Evolutionary conservation across 2,113 vertebrate genomes (phyloP).

Genomic region (Lagopus muta): DNA sequence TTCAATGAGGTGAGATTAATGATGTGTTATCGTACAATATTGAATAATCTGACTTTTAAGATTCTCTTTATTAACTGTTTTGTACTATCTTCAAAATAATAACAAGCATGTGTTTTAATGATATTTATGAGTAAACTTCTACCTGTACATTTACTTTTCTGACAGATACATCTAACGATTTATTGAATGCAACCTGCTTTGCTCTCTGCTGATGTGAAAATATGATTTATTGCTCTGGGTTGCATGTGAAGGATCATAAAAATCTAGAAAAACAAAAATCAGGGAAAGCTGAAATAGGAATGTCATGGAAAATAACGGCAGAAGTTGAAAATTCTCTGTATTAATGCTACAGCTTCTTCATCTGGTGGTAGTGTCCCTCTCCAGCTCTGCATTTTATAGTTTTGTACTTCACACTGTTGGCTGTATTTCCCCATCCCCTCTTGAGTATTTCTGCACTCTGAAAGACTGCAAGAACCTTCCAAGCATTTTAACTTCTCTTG

Average conservation of each 20-base stretch:
- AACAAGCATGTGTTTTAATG: background rate
- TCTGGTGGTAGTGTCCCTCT: conserved; percentile 75
- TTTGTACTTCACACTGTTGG: background rate
- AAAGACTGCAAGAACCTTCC: background rate
- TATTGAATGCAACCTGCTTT: background rate
- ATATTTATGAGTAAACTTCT: background rate
- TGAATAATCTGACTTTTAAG: background rate
- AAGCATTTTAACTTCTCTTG: background rate
- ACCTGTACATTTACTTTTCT: background rate
- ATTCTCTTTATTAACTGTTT: background rate
- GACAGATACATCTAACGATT: background rate
- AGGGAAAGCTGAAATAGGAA: background rate
- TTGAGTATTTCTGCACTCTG: background rate
- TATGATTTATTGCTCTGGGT: background rate
- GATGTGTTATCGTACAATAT: background rate
- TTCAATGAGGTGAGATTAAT: background rate
- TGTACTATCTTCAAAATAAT: background rate
- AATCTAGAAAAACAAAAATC: background rate
- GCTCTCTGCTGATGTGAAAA: background rate
- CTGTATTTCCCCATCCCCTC: background rate
- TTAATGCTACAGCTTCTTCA: conserved; percentile 58
- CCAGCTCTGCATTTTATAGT: background rate
- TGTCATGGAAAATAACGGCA: background rate
- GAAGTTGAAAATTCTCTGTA: conserved; percentile 64
- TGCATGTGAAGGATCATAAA: background rate